phyloP scores from a whole-genome alignment of 2,113 vertebrate species.

The Macrotus californicus region DNA sequence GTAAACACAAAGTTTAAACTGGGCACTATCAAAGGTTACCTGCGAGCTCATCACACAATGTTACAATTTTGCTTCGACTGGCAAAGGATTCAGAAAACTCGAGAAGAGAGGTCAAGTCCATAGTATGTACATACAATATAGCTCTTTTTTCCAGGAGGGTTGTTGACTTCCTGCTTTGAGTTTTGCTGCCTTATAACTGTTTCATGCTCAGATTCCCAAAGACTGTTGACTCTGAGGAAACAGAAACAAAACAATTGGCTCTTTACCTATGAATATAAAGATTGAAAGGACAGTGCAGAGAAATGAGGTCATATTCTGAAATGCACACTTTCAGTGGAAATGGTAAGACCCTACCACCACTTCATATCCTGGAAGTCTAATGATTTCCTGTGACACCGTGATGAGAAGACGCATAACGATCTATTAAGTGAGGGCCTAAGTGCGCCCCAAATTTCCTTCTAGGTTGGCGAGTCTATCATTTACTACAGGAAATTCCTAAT shows the following conservation, averaged over 20 bases:
- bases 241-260: neutral
- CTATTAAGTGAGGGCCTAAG: neutral
- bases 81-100: neutral
- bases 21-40: neutral
- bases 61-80: neutral
- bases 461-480: neutral
- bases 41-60: neutral
- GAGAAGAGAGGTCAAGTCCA: neutral
- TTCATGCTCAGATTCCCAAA: constrained; percentile 21
- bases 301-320: neutral
- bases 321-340: neutral
- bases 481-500: neutral
- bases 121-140: neutral
- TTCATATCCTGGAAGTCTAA: neutral
- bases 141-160: neutral
- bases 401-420: neutral
- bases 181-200: neutral
- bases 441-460: neutral
- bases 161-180: neutral
- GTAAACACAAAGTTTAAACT: neutral
- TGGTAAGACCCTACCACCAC: neutral
- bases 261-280: neutral
- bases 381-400: neutral
- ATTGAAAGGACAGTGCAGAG: neutral
- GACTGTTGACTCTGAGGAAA: neutral